phyloP scores from a whole-genome alignment of 2,888 invertebrate genomes.

The Melinaea menophilus region DNA sequence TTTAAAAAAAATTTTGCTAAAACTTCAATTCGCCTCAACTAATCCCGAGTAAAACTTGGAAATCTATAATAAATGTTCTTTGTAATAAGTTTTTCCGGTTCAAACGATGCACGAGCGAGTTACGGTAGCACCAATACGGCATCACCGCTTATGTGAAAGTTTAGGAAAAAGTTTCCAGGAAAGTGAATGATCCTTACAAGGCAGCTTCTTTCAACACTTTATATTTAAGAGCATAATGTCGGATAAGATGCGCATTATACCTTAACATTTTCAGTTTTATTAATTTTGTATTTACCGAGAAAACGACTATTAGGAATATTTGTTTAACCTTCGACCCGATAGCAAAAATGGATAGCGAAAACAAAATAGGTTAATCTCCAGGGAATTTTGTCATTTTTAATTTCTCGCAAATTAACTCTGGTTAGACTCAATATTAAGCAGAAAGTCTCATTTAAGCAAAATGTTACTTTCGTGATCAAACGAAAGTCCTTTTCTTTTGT shows the following conservation, averaged over 20 bases:
- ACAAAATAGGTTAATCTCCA: conserved; percentile 47
- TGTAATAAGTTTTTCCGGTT: conserved; percentile 30
- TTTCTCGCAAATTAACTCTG: conserved; percentile 63
- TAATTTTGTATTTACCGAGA: conserved; percentile 23
- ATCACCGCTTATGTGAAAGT: conserved; percentile 28
- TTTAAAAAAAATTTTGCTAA: conserved; percentile 28
- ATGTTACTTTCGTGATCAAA: conserved; percentile 51
- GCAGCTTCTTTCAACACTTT: conserved; percentile 14
- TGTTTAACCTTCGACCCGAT: conserved; percentile 48
- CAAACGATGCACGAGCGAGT: conserved; percentile 29
- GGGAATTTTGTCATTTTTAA: conserved; percentile 59
- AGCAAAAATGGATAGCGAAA: conserved; percentile 46
- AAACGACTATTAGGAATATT: conserved; percentile 42
- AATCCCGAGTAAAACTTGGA: conserved; percentile 31
- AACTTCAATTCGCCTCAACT: conserved; percentile 33
- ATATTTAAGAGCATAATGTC: conserved; percentile 13
- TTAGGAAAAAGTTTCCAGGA: conserved; percentile 22
- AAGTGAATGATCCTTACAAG: conserved; percentile 5
- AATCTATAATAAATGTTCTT: conserved; percentile 35
- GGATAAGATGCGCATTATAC: not conserved
- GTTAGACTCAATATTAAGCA: conserved; percentile 55
- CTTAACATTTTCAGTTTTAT: conserved; percentile 19
- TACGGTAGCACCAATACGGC: conserved; percentile 27
- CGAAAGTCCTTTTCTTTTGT: conserved; percentile 27
- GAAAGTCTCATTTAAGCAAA: conserved; percentile 52